Base-by-base conservation (phyloP, 2,888 invertebrate genomes). In the Hyles lineata region DNA sequence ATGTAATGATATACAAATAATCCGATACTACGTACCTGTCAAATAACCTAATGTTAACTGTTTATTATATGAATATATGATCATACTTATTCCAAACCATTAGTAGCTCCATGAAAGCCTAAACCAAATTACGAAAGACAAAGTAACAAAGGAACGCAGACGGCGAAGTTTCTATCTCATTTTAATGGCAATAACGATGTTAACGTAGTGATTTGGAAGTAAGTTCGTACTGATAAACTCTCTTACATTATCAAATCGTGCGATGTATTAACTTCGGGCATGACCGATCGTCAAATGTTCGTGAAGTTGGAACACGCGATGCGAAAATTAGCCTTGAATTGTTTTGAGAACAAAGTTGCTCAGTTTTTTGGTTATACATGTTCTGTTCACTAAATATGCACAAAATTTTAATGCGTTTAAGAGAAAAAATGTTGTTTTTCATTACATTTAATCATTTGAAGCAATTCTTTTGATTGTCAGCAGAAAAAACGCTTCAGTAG, bases 241-340 rank as follows among this genome's bases (percentile, higher is more conserved):
- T 23, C 43, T 50, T 67, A 62, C 62, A 62, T 67, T 67, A 67
- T 67, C 67, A 67, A 67, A 67, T 50, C 67, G 50, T 50, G 67
- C 67, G 67, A 67, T 67, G 67, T 67, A 67, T 67, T 67, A 67
- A 50, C 67, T 67, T 67, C 23, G 67, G 23, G 67, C 67, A 67
- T 67, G 67, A 67, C 67, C 67, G 67, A 67, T 67, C 67, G 67
- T 50, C 67, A 67, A 67, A 67, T 67, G 23, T 50, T 67, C 67
- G 67, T 67, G 67, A 50, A 67, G 67, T 67, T 50, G 67, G 67
- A 67, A 21, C 67, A 67, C 67, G 67, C 67, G 67, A 67, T 67
- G 67, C 67, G 67, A 67, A 50, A 67, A 67, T 67, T 67, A 67
- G 67, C 67, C 67, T 67, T 67, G 67, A 67, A 67, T 23, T 67